phyloP scores from a whole-genome alignment of 2,888 invertebrate species.

The Leptogaster cylindrica region DNA sequence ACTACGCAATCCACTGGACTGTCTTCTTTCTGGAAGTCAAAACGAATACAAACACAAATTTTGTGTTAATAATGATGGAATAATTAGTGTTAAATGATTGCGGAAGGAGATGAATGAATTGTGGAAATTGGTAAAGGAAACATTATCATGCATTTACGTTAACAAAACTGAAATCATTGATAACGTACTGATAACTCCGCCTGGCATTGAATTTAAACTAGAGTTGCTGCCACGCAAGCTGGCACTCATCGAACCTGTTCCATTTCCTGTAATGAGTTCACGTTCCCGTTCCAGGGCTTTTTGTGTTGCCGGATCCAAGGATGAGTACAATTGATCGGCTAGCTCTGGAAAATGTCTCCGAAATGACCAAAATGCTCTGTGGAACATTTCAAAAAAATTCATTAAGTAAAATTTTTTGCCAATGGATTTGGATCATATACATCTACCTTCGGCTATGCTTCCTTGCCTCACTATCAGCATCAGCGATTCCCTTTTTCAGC shows the following conservation, averaged over 20 bases:
- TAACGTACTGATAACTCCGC: conserved; percentile 53
- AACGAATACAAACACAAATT: conserved; percentile 25
- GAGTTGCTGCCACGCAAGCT: conserved; percentile 54
- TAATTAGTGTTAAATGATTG: conserved; percentile 2
- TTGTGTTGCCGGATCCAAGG: conserved; percentile 78
- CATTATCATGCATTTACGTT: conserved; percentile 12
- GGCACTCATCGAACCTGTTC: conserved; percentile 53
- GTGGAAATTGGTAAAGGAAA: conserved; percentile 2
- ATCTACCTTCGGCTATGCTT: conserved; percentile 79
- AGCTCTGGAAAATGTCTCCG: conserved; percentile 88
- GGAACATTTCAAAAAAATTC: conserved; percentile 45
- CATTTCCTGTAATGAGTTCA: conserved; percentile 52
- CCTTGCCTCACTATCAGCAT: conserved; percentile 92
- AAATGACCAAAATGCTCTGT: conserved; percentile 89
- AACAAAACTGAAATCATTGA: conserved; percentile 26
- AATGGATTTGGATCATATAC: background rate
- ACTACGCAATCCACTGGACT: conserved; percentile 52
- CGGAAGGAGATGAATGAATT: conserved; percentile 6
- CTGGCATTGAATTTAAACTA: conserved; percentile 53
- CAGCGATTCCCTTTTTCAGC: conserved; percentile 84
- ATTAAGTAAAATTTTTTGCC: background rate
- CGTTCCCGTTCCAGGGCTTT: conserved; percentile 67
- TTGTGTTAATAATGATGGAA: conserved; percentile 12
- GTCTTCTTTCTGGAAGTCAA: conserved; percentile 51
- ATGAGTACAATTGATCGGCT: conserved; percentile 82